Percentiles rank a stretch among this genome's conserved stretches.
Evolutionary conservation across 2,888 invertebrate species (phyloP).

Genomic region (Neria commutata): DNA sequence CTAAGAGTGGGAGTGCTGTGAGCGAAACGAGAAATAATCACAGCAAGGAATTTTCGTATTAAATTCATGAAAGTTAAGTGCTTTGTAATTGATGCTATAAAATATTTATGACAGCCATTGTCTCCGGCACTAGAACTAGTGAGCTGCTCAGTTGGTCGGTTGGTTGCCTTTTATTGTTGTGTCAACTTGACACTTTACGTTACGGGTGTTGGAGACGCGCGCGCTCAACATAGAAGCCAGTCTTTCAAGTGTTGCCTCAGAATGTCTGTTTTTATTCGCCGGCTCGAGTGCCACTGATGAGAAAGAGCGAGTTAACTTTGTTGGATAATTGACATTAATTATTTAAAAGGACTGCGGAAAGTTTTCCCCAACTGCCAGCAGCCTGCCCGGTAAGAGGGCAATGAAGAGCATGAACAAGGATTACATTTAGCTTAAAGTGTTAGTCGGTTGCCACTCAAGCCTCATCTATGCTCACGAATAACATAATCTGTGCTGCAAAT

Average conservation of each 20-base stretch:
- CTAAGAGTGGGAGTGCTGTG: neutral
- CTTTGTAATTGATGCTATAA: conserved; percentile 62
- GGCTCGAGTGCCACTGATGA: conserved; percentile 25
- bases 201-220: neutral
- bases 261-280: neutral
- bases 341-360: conserved; percentile 53
- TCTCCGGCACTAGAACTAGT: conserved; percentile 3
- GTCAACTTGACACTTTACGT: conserved; percentile 28
- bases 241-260: conserved; percentile 12
- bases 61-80: conserved; percentile 61
- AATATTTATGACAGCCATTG: conserved; percentile 59
- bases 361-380: too few species aligned
- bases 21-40: conserved; percentile 21
- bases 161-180: conserved; percentile 33
- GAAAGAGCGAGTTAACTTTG: conserved; percentile 48
- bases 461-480: too few species aligned
- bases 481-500: too few species aligned
- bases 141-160: conserved; percentile 2
- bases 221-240: too few species aligned
- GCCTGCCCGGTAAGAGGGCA: too few species aligned
- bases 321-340: conserved; percentile 55
- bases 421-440: conserved; percentile 37
- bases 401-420: too few species aligned
- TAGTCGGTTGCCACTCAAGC: too few species aligned
- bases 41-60: conserved; percentile 46